These are phyloP conservation scores for Anadara kagoshimensis DNA, from an alignment of 1,140 invertebrate genomes.

Conservation along the genomic window DNA sequence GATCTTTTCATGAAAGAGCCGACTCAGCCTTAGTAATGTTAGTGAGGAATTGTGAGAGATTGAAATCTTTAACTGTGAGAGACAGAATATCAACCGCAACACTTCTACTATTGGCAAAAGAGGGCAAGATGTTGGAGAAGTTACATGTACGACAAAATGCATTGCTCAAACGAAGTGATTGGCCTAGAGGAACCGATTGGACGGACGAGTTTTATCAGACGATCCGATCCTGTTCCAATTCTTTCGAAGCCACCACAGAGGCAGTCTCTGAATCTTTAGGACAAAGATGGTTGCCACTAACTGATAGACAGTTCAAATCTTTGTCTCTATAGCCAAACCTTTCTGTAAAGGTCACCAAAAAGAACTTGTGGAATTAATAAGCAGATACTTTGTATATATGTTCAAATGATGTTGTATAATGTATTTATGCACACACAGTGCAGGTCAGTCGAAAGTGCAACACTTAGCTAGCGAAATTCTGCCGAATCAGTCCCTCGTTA, in stretches of 20 bases:
- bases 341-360: too few relatives aligned
- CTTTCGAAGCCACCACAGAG: constrained; percentile 80
- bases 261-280: constrained; percentile 83
- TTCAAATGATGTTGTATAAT: too few relatives aligned
- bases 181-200: constrained; percentile 79
- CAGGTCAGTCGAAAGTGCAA: too few relatives aligned
- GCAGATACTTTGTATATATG: too few relatives aligned
- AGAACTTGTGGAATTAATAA: too few relatives aligned
- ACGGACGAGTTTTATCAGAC: constrained; percentile 81
- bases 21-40: constrained; percentile 80
- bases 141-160: constrained; percentile 84
- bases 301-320: constrained; percentile 80
- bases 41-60: constrained; percentile 78
- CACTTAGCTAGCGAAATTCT: too few relatives aligned
- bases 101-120: constrained; percentile 81
- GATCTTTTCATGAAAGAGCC: constrained; percentile 80
- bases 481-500: too few relatives aligned
- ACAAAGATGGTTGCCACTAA: constrained; percentile 83
- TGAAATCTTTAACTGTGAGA: constrained; percentile 83
- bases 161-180: constrained; percentile 68
- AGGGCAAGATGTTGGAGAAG: constrained; percentile 78
- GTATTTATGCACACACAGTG: too few relatives aligned
- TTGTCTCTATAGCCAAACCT: too few relatives aligned
- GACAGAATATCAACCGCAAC: constrained; percentile 88
- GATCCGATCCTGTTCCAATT: constrained; percentile 77